phyloP scores from a whole-genome alignment of 2,888 invertebrate genomes.

The Pyrocoelia pectoralis region DNA sequence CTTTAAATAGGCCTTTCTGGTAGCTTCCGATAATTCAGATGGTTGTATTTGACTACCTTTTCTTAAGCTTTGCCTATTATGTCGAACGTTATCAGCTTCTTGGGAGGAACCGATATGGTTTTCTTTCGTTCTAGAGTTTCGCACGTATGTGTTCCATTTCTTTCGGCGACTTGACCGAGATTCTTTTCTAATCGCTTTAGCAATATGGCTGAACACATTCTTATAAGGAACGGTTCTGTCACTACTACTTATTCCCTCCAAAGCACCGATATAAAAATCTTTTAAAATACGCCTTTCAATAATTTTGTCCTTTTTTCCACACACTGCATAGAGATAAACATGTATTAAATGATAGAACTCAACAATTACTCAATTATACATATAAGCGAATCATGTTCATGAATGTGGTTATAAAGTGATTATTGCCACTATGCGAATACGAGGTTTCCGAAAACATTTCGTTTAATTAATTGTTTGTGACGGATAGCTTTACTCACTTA shows the following conservation, averaged over 20 bases:
- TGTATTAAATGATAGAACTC: no score
- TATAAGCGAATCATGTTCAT: no score
- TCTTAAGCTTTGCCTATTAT: conserved; percentile 76
- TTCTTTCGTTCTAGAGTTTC: conserved; percentile 71
- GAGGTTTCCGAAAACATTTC: no score
- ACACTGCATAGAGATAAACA: conserved; percentile 67
- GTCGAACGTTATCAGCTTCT: conserved; percentile 69
- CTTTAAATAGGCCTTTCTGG: conserved; percentile 86
- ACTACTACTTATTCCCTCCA: conserved; percentile 81
- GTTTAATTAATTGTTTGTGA: no score
- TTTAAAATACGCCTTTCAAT: conserved; percentile 87
- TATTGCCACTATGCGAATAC: no score
- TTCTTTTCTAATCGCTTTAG: conserved; percentile 73
- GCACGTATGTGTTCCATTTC: conserved; percentile 86
- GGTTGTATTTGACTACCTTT: conserved; percentile 62
- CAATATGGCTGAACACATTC: conserved; percentile 85
- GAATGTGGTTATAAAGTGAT: no score
- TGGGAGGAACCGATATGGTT: conserved; percentile 84
- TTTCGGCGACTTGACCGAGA: conserved; percentile 67
- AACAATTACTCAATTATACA: no score
- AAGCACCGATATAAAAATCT: conserved; percentile 90
- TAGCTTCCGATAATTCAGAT: conserved; percentile 75
- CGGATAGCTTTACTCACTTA: no score
- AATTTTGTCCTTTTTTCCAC: conserved; percentile 84
- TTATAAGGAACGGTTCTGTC: conserved; percentile 71